phyloP scores from a whole-genome alignment of 2,888 invertebrate genomes.

The Sclerodermus sp. region DNA sequence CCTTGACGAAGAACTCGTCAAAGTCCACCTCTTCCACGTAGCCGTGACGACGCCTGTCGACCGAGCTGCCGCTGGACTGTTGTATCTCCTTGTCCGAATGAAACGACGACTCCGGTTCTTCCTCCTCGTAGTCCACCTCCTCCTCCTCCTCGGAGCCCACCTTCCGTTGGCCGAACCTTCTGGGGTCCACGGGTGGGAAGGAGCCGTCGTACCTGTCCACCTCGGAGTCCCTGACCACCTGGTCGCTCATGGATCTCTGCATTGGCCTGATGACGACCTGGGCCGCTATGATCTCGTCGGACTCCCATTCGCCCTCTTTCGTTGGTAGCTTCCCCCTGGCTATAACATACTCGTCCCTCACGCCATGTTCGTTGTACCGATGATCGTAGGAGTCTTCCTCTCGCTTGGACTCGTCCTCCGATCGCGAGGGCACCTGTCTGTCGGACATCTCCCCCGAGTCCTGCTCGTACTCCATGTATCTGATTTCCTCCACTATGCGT shows the following conservation, averaged over 20 bases:
- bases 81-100: conserved; percentile 60
- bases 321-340: not conserved
- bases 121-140: conserved; percentile 31
- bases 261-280: conserved; percentile 19
- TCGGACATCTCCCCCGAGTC: conserved; percentile 29
- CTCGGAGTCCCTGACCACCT: conserved; percentile 20
- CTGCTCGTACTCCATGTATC: conserved; percentile 34
- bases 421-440: conserved; percentile 12
- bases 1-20: conserved; percentile 83
- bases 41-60: conserved; percentile 62
- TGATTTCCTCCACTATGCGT: conserved; percentile 29
- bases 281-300: conserved; percentile 7
- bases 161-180: conserved; percentile 24
- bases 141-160: conserved; percentile 26
- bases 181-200: conserved; percentile 41
- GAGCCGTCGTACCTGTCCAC: conserved; percentile 14
- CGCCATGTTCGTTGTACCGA: too few species aligned
- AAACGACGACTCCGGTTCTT: conserved; percentile 38
- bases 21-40: conserved; percentile 85
- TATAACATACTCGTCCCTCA: not conserved
- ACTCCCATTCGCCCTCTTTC: not conserved
- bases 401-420: conserved; percentile 13
- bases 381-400: conserved; percentile 32
- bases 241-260: conserved; percentile 21
- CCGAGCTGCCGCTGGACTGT: conserved; percentile 66